Percentiles rank a stretch among this genome's conserved stretches.
phyloP scores from a whole-genome alignment of 2,888 invertebrate genomes.

The Cheilosia variabilis region DNA sequence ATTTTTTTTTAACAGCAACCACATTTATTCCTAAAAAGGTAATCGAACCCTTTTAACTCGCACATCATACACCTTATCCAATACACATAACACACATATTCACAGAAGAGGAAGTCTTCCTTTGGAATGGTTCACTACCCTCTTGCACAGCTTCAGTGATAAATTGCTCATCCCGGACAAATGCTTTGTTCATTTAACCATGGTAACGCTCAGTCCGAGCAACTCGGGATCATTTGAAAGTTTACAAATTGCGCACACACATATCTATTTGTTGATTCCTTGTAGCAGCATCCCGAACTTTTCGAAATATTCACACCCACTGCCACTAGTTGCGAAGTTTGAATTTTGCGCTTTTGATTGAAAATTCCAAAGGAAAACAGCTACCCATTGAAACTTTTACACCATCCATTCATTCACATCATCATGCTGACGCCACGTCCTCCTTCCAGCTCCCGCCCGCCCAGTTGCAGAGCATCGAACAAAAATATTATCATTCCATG shows the following conservation, averaged over 20 bases:
- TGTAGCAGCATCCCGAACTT: constrained; percentile 6
- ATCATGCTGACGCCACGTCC: constrained; percentile 4
- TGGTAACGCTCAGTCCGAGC: too few species aligned
- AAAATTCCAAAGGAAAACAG: constrained; percentile 62
- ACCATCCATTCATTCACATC: constrained; percentile 41
- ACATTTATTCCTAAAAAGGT: too few species aligned
- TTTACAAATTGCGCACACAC: not conserved
- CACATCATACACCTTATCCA: too few species aligned
- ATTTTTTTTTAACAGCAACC: too few species aligned
- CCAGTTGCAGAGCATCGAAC: constrained; percentile 1
- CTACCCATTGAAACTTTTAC: constrained; percentile 49
- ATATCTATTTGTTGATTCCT: constrained; percentile 3
- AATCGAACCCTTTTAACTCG: too few species aligned
- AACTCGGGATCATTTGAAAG: too few species aligned
- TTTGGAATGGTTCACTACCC: too few species aligned
- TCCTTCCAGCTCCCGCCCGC: not conserved
- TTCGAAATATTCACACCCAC: constrained; percentile 16
- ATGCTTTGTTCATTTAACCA: too few species aligned
- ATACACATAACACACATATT: too few species aligned
- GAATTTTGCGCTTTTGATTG: constrained; percentile 52
- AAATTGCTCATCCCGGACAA: too few species aligned
- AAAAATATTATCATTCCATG: constrained; percentile 22
- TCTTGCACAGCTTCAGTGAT: too few species aligned
- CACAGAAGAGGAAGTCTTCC: too few species aligned
- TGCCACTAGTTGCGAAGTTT: constrained; percentile 40